Base-by-base conservation (phyloP, 2,888 invertebrate genomes). In the Ectropis crepuscularia region DNA sequence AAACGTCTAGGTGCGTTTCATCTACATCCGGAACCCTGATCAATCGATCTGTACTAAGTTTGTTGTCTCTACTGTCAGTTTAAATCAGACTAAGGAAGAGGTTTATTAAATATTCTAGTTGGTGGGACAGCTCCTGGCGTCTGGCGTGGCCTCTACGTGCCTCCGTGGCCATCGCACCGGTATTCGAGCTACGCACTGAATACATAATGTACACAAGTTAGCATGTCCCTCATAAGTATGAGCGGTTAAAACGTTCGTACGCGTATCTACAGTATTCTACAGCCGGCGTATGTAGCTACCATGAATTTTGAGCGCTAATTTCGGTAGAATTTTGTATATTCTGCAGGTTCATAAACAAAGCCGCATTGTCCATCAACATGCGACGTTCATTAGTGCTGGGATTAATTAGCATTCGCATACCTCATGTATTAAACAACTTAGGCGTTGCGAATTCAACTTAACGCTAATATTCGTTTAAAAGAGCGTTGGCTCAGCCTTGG, bases 191-290 rank as follows among this genome's bases (percentile, higher is more conserved):
- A 69, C 66, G 65, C 66, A 61, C 53, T 62, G 72, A 69, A 72
- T 72, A 69, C 68, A 53, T 67, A 72, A 72, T 67, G 60, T 55
- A 59, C 54, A 61, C 50, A 61, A 62, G 51, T 68, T 60, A 58
- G 60, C 57, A 57, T 65, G 64, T 57, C 60, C 53, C 60, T 61
- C 53, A 45, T 65, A 65, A 65, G 64, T 61, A 65, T 12, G 48
- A 48, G 36, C 53, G 47, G 53, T 60, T 61, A 48, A 53, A 60
- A 60, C 48, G 48, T 55, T 53, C 43, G 47, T 16, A 51, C 60
- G 50, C 51, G 50, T 47, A 36, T 47, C 54, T 28, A 28, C 16
- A 28, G 54, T 50, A 47, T 59, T 61, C 57, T 57, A 59, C 64
- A 47, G 41, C 48, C 50, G 48, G 49, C 38, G 41, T 42, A 39